A percentile compares a stretch with the other conserved stretches of the same genome.
phyloP scores from a whole-genome alignment of 2,888 invertebrate species.

The Trachelus tabidus region DNA sequence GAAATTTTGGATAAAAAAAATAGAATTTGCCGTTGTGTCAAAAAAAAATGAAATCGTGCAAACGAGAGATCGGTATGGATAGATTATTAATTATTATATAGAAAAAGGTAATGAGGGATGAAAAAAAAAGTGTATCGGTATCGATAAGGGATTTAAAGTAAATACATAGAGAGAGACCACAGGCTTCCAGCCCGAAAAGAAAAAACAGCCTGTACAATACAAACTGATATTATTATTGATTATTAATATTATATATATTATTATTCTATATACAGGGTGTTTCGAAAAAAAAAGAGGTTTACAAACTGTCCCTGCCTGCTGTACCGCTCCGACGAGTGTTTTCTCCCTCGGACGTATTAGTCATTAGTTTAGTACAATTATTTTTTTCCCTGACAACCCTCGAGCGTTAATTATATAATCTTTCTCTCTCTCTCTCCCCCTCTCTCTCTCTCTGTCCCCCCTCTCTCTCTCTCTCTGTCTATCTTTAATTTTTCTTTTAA shows the following conservation, averaged over 20 bases:
- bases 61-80: constrained; percentile 13
- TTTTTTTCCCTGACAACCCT: constrained; percentile 2
- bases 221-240: constrained; percentile 64
- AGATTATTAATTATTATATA: constrained; percentile 20
- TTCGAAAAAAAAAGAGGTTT: constrained; percentile 59
- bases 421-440: neutral
- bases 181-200: constrained; percentile 39
- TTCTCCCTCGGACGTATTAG: constrained; percentile 19
- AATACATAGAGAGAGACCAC: constrained; percentile 31
- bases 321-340: constrained; percentile 32
- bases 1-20: constrained; percentile 35
- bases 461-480: too few species aligned
- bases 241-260: constrained; percentile 55
- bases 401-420: neutral
- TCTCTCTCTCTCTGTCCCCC: neutral
- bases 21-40: constrained; percentile 24
- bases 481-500: too few species aligned
- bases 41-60: constrained; percentile 11
- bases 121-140: constrained; percentile 5
- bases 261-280: constrained; percentile 59
- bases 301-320: constrained; percentile 49
- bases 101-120: constrained; percentile 1
- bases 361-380: constrained; percentile 1
- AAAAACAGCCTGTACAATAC: constrained; percentile 61
- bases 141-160: constrained; percentile 23